phyloP scores from a whole-genome alignment of 2,113 vertebrate species.

The Sinocyclocheilus maitianheensis region DNA sequence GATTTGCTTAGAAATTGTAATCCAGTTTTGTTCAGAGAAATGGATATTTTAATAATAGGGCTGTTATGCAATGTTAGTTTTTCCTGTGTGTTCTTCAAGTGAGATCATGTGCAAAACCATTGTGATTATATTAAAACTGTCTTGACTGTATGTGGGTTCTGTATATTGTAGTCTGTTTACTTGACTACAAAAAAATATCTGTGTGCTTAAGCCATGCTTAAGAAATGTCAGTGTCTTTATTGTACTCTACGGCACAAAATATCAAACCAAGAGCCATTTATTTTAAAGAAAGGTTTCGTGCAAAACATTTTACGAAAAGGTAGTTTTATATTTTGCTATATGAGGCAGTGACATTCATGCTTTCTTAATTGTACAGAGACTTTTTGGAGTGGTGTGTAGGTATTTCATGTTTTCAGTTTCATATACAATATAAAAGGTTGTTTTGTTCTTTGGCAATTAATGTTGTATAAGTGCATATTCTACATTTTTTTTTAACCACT shows the following conservation, averaged over 20 bases:
- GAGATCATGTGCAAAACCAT: not conserved
- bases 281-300: not conserved
- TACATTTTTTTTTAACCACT: not conserved
- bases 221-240: not conserved
- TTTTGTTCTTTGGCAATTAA: not conserved
- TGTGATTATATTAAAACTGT: not conserved
- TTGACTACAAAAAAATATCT: not conserved
- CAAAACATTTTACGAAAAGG: not conserved
- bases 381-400: not conserved
- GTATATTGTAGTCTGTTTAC: not conserved
- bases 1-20: not conserved
- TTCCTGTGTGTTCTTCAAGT: not conserved
- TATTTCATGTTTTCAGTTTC: not conserved
- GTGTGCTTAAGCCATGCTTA: not conserved
- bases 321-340: not conserved
- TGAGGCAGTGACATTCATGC: not conserved
- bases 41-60: conserved; percentile 2
- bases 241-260: not conserved
- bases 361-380: not conserved
- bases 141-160: not conserved
- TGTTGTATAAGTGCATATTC: not conserved
- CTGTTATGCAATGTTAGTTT: not conserved
- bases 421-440: not conserved
- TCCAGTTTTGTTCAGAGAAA: not conserved
- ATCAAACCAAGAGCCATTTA: not conserved